These are phyloP conservation scores for Phortica magna DNA, from an alignment of 2,888 invertebrate genomes.

Conservation along the genomic window DNA sequence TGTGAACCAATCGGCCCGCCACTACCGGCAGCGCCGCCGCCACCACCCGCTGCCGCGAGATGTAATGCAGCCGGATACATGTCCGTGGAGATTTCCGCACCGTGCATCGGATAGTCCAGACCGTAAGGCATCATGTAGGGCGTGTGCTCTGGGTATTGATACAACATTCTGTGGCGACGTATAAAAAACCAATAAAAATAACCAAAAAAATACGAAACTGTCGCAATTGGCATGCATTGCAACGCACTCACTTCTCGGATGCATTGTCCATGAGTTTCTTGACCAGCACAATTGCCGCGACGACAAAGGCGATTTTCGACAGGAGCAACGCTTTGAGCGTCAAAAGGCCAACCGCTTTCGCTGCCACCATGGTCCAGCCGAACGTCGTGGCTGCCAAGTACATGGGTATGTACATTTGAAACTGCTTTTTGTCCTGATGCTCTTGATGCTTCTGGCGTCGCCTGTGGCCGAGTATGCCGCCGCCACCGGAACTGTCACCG, in stretches of 20 bases:
- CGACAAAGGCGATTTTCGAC: conserved; percentile 84
- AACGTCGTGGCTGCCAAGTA: conserved; percentile 85
- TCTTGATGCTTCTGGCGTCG: conserved; percentile 60
- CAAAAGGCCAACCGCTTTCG: conserved; percentile 82
- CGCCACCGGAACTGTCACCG: conserved; percentile 46
- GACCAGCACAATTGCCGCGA: conserved; percentile 81
- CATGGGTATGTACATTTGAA: conserved; percentile 83
- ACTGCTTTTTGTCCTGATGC: conserved; percentile 81
- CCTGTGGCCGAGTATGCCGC: conserved; percentile 67
- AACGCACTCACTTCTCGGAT: conserved; percentile 74
- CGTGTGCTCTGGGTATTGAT: conserved; percentile 75
- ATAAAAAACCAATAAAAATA: neutral
- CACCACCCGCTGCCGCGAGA: conserved; percentile 66
- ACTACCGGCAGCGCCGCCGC: conserved; percentile 55
- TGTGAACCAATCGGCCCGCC: conserved; percentile 46
- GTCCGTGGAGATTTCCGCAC: conserved; percentile 67
- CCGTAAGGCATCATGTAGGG: conserved; percentile 78
- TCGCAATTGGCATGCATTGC: neutral
- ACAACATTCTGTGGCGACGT: conserved; percentile 73
- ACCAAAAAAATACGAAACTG: no score
- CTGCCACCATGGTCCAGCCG: conserved; percentile 81
- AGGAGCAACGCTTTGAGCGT: conserved; percentile 85
- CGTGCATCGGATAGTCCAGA: conserved; percentile 76
- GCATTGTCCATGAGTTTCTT: conserved; percentile 82
- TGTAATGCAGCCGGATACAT: conserved; percentile 74